Evolutionary conservation across 2,797 vertebrate species (phyloP).

Genomic region (Oreochromis mossambicus): DNA sequence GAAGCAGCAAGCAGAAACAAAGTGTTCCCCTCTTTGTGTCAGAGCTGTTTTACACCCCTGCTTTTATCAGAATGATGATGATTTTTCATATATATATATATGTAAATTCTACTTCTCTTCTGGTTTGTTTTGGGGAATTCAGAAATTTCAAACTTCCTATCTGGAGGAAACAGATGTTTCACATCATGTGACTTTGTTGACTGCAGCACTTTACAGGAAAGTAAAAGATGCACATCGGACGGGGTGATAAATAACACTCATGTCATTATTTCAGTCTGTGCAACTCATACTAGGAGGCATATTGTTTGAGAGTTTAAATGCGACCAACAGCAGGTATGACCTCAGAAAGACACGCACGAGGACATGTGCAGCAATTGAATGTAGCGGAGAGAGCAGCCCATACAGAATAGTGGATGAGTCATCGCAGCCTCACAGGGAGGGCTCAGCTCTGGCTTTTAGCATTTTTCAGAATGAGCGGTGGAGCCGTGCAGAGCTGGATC

Average conservation of each 20-base stretch:
- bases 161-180: background rate
- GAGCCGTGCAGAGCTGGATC: background rate
- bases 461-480: conserved; percentile 10
- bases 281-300: background rate
- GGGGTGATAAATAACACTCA: background rate
- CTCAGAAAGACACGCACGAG: background rate
- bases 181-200: background rate
- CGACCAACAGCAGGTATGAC: background rate
- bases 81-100: background rate
- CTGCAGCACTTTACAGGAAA: background rate
- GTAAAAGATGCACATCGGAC: background rate
- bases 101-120: background rate
- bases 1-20: background rate
- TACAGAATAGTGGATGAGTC: conserved; percentile 33
- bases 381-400: conserved; percentile 13
- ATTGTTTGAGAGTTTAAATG: background rate
- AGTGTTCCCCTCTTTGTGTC: background rate
- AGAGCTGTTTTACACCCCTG: background rate
- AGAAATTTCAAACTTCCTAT: background rate
- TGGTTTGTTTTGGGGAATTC: background rate
- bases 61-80: background rate
- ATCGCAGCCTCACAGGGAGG: background rate
- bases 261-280: background rate
- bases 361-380: background rate
- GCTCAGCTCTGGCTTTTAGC: background rate